Base-by-base conservation (phyloP, 2,888 invertebrate genomes). In the Heliconius aoede region DNA sequence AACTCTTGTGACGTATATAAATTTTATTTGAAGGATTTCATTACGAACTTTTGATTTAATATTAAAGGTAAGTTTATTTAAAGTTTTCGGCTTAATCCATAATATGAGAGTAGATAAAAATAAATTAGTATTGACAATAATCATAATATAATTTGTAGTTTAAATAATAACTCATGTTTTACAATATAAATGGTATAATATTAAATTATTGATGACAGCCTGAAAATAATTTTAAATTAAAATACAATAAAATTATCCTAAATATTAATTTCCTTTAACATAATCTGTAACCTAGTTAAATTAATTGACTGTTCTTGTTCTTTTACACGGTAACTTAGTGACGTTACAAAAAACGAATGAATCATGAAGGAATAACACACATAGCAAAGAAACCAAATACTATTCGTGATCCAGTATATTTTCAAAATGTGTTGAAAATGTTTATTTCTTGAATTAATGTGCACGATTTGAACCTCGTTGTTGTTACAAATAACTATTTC, bases 271-370 rank as follows among this genome's bases (percentile, higher is more conserved):
- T 68, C 36, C 58, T 62, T 65, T 65, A 21, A 58, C 65, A 21
- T 18, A 18, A 13, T 62, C n/a, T 30, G 18, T 73, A 64, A 5
- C 74, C 55, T 74, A 68, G 62, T 68, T 69, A 60, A 71, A 11
- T 32, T 13, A 36, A 13, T 64, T 64, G 15, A 65, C 65, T 65
- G 78, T 79, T 81, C 80, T 69, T 76, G 36, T 72, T 21, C 69
- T 77, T 73, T 76, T 69, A 73, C 68, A 76, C 61, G 68, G 74
- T 72, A 77, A 55, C 73, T 74, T 79, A 73, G 76, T 81, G 81
- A 82, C 86, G 88, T 83, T 87, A 88, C 81, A 86, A 86, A 89
- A 81, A 85, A 84, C 80, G 83, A 82, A 83, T 90, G 90, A 90
- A 82, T 90, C 90, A 89, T 82, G 77, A 80, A 80, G 85, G 86